These are phyloP conservation scores for Penaeus monodon DNA, from an alignment of 2,888 invertebrate genomes.

Conservation along the genomic window DNA sequence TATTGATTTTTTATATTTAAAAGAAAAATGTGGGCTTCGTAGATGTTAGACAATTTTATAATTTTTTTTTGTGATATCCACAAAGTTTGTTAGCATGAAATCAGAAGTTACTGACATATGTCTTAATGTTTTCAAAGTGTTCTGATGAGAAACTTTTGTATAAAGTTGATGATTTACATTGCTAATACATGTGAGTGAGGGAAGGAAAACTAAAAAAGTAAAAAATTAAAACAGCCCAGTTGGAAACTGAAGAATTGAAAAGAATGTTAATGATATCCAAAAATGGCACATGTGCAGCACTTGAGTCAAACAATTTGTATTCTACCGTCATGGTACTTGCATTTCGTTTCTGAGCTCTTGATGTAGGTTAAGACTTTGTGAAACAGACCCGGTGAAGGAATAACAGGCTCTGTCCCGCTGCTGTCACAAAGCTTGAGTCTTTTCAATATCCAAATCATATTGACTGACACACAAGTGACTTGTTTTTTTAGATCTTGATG, in stretches of 20 bases:
- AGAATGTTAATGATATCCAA: no score
- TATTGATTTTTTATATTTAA: no score
- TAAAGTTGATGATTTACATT: no score
- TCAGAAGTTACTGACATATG: not conserved
- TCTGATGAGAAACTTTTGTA: no score
- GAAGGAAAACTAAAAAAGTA: no score
- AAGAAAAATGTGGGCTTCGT: no score
- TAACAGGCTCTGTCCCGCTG: constrained; percentile 52
- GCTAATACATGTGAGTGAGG: no score
- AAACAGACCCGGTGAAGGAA: constrained; percentile 60
- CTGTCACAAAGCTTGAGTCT: constrained; percentile 40
- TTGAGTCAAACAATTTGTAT: no score
- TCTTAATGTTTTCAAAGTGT: no score
- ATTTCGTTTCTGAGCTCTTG: constrained; percentile 17
- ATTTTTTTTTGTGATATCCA: not conserved
- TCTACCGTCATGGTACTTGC: constrained; percentile 7
- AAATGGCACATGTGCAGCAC: no score
- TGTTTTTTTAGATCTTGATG: constrained; percentile 1
- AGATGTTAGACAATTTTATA: not conserved
- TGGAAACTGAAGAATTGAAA: no score
- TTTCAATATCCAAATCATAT: constrained; percentile 17
- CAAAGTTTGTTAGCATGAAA: constrained; percentile 11
- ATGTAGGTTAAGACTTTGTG: constrained; percentile 54
- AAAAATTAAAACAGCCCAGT: no score
- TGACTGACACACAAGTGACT: not conserved